Evolutionary conservation across 2,113 vertebrate genomes (phyloP), one percentile per base, ranked within the genome.

Genomic region (Zingel zingel): DNA sequence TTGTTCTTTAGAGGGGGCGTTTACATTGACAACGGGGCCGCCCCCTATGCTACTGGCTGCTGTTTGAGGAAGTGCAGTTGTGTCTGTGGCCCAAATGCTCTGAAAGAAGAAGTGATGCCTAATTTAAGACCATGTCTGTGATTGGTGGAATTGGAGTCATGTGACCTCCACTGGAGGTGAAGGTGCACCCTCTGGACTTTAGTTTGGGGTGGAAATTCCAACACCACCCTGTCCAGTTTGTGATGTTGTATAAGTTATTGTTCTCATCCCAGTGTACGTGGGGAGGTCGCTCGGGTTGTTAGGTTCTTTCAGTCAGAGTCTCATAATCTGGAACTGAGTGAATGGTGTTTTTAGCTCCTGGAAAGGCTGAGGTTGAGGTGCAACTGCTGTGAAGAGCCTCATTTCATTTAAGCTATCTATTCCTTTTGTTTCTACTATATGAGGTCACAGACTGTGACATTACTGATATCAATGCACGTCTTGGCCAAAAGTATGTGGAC

Each of bases 21-120:
- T 82, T 18, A 57, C 25, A 7, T 18, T 10, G 50, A 48, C 30
- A 27, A 57, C 16, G 39, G 62, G 66, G 50, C 54, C 19, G 0
- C 39, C 53, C 58, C 14, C 39, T 3, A 2, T n/a, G 18, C n/a
- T 61, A 1, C n/a, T 71, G 13, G 11, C 30, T 63, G 16, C 51
- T 59, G 39, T 74, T 78, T 79, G 75, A 87, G 89, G 86, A 93
- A 91, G 73, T 83, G n/a, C 36, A 14, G 51, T 36, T 79, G 16
- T 45, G 27, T 58, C 23, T 76, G 27, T 53, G 65, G 64, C 54
- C 50, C 9, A 11, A 13, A 7, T 47, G 27, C 9, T 47, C 47
- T 66, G 77, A 92, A 93, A 90, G 54, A 78, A 58, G 93, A 94
- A 93, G 86, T 90, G 77, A 45, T 33, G 27, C 53, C 33, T 81